Percentiles rank a stretch among this genome's conserved stretches.
These are phyloP conservation scores for Cybosia mesomella DNA, from an alignment of 2,888 invertebrate genomes.

Conservation along the genomic window DNA sequence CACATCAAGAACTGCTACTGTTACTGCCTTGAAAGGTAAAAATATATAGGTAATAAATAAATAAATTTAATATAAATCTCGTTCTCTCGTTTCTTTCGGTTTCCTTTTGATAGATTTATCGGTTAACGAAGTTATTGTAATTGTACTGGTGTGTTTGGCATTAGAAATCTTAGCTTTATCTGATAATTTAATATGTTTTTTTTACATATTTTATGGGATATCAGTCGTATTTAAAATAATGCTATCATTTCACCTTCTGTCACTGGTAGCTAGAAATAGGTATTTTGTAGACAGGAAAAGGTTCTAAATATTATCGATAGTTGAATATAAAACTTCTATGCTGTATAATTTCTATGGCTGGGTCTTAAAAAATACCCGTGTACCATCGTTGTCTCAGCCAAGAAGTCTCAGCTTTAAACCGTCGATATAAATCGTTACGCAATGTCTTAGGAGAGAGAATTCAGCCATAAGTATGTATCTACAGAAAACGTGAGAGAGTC, in stretches of 20 bases:
- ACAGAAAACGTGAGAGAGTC: not conserved
- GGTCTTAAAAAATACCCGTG: not conserved
- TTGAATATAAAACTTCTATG: not conserved
- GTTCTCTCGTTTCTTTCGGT: no score
- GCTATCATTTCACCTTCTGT: not conserved
- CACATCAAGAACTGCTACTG: slow-evolving; percentile 36
- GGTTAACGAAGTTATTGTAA: not conserved
- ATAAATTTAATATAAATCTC: not conserved
- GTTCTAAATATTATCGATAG: not conserved
- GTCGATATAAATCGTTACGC: not conserved
- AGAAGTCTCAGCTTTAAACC: not conserved
- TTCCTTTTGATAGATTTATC: not conserved
- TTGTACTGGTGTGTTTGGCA: not conserved
- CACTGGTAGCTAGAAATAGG: not conserved
- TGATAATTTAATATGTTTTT: not conserved
- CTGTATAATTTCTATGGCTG: not conserved
- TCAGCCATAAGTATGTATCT: not conserved
- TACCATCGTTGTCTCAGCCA: not conserved
- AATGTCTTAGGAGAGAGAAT: not conserved
- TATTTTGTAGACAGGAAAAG: no score
- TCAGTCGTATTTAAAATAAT: not conserved
- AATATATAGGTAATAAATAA: no score
- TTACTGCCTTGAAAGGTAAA: slow-evolving; percentile 21
- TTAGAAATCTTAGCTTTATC: not conserved
- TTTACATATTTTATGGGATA: not conserved